Evolutionary conservation across 2,888 invertebrate genomes (phyloP).

Genomic region (Coelinius sp.): DNA sequence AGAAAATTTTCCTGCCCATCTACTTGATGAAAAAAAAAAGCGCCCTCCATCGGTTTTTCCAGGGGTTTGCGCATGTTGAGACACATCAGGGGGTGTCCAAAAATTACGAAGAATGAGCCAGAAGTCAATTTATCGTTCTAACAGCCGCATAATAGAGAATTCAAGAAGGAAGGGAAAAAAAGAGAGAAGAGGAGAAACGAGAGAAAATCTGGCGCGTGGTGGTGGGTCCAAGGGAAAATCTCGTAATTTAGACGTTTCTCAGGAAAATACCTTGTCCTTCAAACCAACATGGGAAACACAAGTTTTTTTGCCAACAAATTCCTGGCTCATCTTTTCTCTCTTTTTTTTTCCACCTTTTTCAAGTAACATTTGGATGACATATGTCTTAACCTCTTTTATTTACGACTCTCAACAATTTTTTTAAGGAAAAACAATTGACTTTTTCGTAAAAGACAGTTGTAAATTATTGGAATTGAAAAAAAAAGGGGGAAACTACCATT

Average conservation of each 20-base stretch:
- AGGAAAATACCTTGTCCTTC: constrained; percentile 33
- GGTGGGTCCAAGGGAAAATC: constrained; percentile 31
- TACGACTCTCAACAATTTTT: not conserved
- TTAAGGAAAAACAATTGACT: not conserved
- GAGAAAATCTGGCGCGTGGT: constrained; percentile 39
- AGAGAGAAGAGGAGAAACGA: constrained; percentile 18
- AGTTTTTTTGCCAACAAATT: constrained; percentile 32
- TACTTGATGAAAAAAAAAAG: constrained; percentile 15
- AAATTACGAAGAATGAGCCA: constrained; percentile 50
- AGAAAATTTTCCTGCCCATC: constrained; percentile 40
- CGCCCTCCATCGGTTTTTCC: constrained; percentile 39
- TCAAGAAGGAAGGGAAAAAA: constrained; percentile 15
- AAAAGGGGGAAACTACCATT: constrained; percentile 1
- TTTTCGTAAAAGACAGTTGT: constrained; percentile 5
- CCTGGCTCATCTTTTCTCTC: not conserved
- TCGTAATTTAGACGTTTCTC: constrained; percentile 46
- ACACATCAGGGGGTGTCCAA: constrained; percentile 45
- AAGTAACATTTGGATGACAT: constrained; percentile 13
- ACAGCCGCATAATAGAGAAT: constrained; percentile 59
- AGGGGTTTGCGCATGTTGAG: constrained; percentile 47
- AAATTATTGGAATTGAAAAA: not conserved
- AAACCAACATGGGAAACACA: constrained; percentile 14
- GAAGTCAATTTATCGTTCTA: constrained; percentile 57
- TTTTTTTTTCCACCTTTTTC: constrained; percentile 13
- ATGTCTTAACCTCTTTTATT: constrained; percentile 17